Evolutionary conservation across 2,113 vertebrate genomes (phyloP), one percentile per base, ranked within the genome.

Genomic region (Poecilia latipinna): DNA sequence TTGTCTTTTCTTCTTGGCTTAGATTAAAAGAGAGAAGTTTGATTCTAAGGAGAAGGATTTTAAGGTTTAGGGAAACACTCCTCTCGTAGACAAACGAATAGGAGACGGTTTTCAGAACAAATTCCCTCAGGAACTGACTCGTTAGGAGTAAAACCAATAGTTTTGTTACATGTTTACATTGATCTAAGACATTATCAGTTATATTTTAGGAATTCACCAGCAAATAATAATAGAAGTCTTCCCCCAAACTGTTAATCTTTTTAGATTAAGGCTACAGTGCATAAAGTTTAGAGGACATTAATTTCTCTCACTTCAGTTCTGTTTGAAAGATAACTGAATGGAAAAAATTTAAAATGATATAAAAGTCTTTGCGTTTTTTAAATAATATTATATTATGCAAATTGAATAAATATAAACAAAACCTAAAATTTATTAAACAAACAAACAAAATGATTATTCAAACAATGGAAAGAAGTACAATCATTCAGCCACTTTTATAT

Each of bases 1-100:
- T 62, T 75, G 44, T 84, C 66, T 75, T 70, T 75, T 73, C 63
- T 78, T 24, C 74, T 69, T 37, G 66, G 73, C 26, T 68, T 48
- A 69, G 72, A 68, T 71, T 31, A 82, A 75, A 61, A 37, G 72
- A 48, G 61, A 37, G 51, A 32, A 19, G 74, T 33, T 1, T 17
- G 12, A n/a, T 63, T 48, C 22, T 35, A 26, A 63, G 24, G 57
- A 3, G 4, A 0, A 61, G 8, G 12, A 12, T 68, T 51, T 76
- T 69, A 28, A 44, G 72, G 22, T 61, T 77, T 4, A 48, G 67
- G 35, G 29, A 75, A 17, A n/a, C 65, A 8, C 13, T 61, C 68
- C 7, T 72, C 60, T 65, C 2, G 6, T 57, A 15, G 15, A 44
- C 29, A 48, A 77, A 66, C 15, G 74, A 75, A 84, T 74, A 71